Evolutionary conservation across 2,113 vertebrate species (phyloP).

Genomic region (Stigmatopora nigra): DNA sequence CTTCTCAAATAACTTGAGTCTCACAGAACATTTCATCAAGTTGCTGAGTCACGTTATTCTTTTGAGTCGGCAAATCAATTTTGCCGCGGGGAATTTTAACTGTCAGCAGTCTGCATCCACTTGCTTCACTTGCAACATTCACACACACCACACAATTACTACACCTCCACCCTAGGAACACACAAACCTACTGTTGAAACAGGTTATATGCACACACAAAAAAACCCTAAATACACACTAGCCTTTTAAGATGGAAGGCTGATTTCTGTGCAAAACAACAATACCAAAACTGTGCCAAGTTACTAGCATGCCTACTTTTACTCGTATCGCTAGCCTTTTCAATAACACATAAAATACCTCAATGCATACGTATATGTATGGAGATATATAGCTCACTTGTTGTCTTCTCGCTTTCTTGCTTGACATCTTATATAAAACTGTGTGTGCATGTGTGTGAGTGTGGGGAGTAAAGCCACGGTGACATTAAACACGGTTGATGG

Average conservation of each 20-base stretch:
- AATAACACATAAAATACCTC: slow-evolving; percentile 15
- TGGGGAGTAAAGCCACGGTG: slow-evolving; percentile 52
- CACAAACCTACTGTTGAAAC: slow-evolving; percentile 32
- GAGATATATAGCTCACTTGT: not conserved
- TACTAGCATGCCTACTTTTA: slow-evolving; percentile 42
- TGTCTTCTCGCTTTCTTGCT: slow-evolving; percentile 1
- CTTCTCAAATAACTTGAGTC: not conserved
- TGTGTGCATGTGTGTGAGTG: slow-evolving; percentile 22
- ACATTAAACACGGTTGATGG: slow-evolving; percentile 66
- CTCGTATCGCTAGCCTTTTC: slow-evolving; percentile 27
- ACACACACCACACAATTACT: slow-evolving; percentile 16
- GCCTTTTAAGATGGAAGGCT: slow-evolving; percentile 22
- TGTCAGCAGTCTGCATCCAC: slow-evolving; percentile 46
- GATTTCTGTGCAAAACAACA: slow-evolving; percentile 38
- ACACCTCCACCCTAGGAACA: slow-evolving; percentile 22
- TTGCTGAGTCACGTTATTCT: slow-evolving; percentile 18
- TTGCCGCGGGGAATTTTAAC: slow-evolving; percentile 38
- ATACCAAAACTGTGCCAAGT: slow-evolving; percentile 47
- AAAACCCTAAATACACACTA: not conserved
- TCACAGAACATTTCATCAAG: not conserved
- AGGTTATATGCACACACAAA: slow-evolving; percentile 18
- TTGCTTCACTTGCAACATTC: slow-evolving; percentile 41
- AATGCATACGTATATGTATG: slow-evolving; percentile 16
- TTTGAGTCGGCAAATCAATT: slow-evolving; percentile 37
- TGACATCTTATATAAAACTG: slow-evolving; percentile 47